A percentile compares a stretch with the other conserved stretches of the same genome.
phyloP scores from a whole-genome alignment of 2,113 vertebrate genomes.

The Nettapus auritus region DNA sequence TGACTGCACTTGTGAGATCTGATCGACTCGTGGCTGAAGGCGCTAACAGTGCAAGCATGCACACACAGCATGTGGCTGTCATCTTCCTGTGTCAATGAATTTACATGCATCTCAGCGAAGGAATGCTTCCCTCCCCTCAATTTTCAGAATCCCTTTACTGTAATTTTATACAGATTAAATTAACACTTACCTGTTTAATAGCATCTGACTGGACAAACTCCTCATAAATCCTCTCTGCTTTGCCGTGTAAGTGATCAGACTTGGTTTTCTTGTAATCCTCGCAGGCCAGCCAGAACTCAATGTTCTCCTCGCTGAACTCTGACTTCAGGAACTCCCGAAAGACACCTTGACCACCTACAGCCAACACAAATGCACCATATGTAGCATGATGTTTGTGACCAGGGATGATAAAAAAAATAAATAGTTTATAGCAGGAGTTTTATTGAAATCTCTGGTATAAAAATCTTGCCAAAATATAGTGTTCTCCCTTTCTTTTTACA shows the following conservation, averaged over 20 bases:
- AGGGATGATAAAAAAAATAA: background rate
- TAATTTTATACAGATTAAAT: background rate
- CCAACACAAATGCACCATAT: background rate
- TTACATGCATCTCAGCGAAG: background rate
- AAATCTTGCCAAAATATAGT: background rate
- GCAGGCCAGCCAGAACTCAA: conserved; percentile 93
- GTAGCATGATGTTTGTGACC: background rate
- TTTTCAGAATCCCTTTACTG: background rate
- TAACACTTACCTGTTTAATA: conserved; percentile 83
- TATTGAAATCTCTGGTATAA: background rate
- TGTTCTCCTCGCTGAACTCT: conserved; percentile 94
- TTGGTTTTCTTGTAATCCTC: conserved; percentile 87
- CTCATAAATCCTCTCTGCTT: conserved; percentile 86
- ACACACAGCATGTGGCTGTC: background rate
- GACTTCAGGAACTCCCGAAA: conserved; percentile 89
- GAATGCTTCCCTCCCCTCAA: background rate
- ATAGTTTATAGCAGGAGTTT: background rate
- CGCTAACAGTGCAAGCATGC: background rate
- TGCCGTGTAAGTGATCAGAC: conserved; percentile 74
- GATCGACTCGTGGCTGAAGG: background rate
- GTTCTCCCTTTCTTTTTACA: background rate
- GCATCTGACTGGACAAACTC: conserved; percentile 88
- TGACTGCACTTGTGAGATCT: background rate
- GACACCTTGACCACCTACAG: conserved; percentile 80
- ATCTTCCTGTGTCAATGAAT: background rate